Evolutionary conservation across 2,797 vertebrate genomes (phyloP).

Genomic region (Gadopsis bispinosus): DNA sequence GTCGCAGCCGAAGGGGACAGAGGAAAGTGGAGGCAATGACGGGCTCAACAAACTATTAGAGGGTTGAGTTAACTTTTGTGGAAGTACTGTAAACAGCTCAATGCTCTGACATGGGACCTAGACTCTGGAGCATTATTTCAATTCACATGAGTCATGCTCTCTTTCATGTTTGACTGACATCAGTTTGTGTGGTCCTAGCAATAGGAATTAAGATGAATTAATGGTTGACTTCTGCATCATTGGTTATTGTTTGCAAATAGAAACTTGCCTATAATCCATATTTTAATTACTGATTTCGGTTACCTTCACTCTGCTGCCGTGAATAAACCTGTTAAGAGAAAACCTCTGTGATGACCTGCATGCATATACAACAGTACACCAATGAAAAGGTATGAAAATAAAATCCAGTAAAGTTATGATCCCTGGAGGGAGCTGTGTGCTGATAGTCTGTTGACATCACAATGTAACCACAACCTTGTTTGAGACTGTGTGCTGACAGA

Average conservation of each 20-base stretch:
- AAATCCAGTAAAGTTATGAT: conserved; percentile 14
- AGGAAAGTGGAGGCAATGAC: conserved; percentile 77
- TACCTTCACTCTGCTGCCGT: conserved; percentile 15
- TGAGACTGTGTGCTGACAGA: conserved; percentile 11
- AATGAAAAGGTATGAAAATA: background rate
- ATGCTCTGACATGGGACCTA: conserved; percentile 63
- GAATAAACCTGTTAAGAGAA: conserved; percentile 22
- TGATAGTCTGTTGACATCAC: conserved; percentile 5
- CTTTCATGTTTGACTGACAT: conserved; percentile 70
- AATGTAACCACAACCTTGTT: conserved; percentile 13
- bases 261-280: conserved; percentile 7
- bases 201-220: conserved; percentile 55
- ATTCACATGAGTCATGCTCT: conserved; percentile 56
- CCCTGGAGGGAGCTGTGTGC: conserved; percentile 4
- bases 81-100: conserved; percentile 78
- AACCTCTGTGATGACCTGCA: conserved; percentile 1
- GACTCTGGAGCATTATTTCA: conserved; percentile 54
- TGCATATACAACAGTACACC: conserved; percentile 4
- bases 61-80: conserved; percentile 79
- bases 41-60: conserved; percentile 78
- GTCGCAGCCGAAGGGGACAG: conserved; percentile 77
- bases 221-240: conserved; percentile 30
- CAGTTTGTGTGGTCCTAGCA: conserved; percentile 68
- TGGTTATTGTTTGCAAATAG: conserved; percentile 42
- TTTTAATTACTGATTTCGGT: conserved; percentile 28